phyloP scores from a whole-genome alignment of 2,797 vertebrate genomes.

The Rhinophrynus dorsalis region DNA sequence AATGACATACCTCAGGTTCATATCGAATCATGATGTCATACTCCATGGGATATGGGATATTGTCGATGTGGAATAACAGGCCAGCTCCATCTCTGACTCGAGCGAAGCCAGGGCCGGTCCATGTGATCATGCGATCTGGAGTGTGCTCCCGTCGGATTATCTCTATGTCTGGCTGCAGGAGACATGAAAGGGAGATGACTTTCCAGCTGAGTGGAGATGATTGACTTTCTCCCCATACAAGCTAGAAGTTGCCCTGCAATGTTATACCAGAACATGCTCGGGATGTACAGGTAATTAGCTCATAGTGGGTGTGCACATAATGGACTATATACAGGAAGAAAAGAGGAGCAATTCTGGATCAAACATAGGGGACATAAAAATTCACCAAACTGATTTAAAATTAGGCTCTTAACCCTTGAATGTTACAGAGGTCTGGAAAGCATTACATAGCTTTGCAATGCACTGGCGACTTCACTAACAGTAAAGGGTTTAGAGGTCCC shows the following conservation, averaged over 20 bases:
- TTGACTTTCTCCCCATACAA: not conserved
- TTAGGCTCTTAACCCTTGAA: too few relatives aligned
- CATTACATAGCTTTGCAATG: too few relatives aligned
- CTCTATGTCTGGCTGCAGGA: slow-evolving; percentile 72
- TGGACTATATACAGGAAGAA: too few relatives aligned
- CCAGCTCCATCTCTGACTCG: slow-evolving; percentile 81
- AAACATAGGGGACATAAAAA: too few relatives aligned
- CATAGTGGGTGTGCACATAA: not conserved
- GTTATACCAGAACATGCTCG: not conserved
- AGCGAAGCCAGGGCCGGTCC: slow-evolving; percentile 80
- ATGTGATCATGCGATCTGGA: slow-evolving; percentile 70
- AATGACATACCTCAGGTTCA: slow-evolving; percentile 78
- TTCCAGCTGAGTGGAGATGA: not conserved
- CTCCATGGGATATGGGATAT: slow-evolving; percentile 83
- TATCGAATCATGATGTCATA: slow-evolving; percentile 86
- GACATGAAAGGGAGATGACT: slow-evolving; percentile 1
- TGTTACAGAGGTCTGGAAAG: too few relatives aligned
- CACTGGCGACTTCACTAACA: too few relatives aligned
- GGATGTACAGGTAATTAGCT: slow-evolving; percentile 23
- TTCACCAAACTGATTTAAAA: too few relatives aligned
- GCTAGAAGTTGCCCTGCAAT: slow-evolving; percentile 12
- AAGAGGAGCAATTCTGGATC: too few relatives aligned
- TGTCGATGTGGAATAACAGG: slow-evolving; percentile 75
- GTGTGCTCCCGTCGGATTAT: slow-evolving; percentile 60
- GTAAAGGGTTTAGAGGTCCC: too few relatives aligned